Conservation (phyloP, 2,888 invertebrate genomes). For the Entomobrya proxima region DNA sequence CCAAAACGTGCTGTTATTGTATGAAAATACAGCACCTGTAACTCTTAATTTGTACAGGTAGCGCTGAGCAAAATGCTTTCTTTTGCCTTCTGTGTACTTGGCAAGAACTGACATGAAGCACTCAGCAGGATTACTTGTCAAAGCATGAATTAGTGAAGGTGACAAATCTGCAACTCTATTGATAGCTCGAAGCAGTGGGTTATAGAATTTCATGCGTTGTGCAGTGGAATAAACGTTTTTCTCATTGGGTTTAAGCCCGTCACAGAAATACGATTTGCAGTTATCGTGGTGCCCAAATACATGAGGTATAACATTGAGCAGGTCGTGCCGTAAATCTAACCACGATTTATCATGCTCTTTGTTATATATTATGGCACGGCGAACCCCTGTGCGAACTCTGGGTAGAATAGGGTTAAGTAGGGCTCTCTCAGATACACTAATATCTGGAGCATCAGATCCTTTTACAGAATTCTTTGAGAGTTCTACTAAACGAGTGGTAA, state of each 20-base stretch:
- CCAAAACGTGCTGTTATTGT: background rate
- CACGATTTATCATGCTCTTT: background rate
- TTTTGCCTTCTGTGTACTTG: conserved; percentile 37
- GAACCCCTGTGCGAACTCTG: background rate
- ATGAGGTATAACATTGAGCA: conserved; percentile 51
- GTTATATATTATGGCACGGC: background rate
- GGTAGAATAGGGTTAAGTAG: background rate
- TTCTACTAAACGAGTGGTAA: background rate
- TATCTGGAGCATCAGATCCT: background rate
- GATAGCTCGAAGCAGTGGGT: background rate
- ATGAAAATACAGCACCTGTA: background rate
- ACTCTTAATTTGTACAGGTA: background rate
- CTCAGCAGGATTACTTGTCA: conserved; percentile 51
- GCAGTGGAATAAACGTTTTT: no score
- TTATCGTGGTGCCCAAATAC: conserved; percentile 54
- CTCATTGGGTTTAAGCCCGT: background rate
- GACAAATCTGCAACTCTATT: background rate
- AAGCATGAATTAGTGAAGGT: background rate
- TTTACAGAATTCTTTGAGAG: background rate
- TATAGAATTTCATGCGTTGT: no score
- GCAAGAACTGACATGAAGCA: conserved; percentile 25
- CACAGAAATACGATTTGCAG: conserved; percentile 52
- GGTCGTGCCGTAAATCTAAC: background rate
- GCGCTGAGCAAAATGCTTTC: conserved; percentile 23
- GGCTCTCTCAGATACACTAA: background rate